Conservation (phyloP, 53 echinoderm and acorn worm genomes). For the Mesocentrotus franciscanus region DNA sequence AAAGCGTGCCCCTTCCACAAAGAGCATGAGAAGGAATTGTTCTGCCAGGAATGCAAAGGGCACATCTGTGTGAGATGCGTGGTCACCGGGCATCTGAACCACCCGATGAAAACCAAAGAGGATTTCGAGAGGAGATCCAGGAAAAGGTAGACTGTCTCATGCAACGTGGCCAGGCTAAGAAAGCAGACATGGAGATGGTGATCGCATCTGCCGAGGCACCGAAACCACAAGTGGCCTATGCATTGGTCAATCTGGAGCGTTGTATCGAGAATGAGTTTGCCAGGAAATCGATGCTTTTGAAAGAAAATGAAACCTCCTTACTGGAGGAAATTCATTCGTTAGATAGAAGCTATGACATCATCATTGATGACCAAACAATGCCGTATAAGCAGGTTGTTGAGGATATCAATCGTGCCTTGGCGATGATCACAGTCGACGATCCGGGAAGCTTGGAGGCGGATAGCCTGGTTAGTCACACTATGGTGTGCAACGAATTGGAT, state of each 20-base stretch:
- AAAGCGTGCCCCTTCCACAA: background rate
- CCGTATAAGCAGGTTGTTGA: background rate
- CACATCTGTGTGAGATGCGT: constrained; percentile 15
- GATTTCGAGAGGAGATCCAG: constrained; percentile 14
- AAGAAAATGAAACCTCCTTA: background rate
- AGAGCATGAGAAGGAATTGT: background rate
- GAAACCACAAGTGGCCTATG: background rate
- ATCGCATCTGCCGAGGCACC: background rate
- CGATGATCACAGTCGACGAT: background rate
- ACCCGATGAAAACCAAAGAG: constrained; percentile 33
- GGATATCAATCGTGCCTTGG: background rate
- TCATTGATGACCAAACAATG: background rate
- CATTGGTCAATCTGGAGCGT: background rate
- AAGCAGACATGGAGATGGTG: background rate
- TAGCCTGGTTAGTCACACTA: background rate
- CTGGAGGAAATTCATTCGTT: background rate
- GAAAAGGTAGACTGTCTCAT: constrained; percentile 10
- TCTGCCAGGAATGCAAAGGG: constrained; percentile 15
- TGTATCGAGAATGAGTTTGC: background rate
- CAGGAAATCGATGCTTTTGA: background rate
- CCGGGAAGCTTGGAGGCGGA: background rate
- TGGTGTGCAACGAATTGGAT: background rate
- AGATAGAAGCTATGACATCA: background rate
- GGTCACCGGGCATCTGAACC: background rate
- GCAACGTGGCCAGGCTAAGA: constrained; percentile 8